phyloP scores from a whole-genome alignment of 2,888 invertebrate species.

The Limnephilus rhombicus region DNA sequence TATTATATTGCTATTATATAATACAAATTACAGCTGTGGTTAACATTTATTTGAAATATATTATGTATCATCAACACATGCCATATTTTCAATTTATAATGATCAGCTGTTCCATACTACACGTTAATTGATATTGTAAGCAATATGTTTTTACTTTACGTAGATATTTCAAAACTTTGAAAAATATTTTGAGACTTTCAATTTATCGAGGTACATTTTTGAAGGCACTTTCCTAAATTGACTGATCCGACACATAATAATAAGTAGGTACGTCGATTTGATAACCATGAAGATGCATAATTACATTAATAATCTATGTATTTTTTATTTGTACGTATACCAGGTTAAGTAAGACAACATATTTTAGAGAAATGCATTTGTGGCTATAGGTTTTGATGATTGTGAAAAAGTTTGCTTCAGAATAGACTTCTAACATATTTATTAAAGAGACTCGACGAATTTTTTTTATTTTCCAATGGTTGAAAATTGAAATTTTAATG shows the following conservation, averaged over 20 bases:
- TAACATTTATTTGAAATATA: not conserved
- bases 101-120: not conserved
- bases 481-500: not conserved
- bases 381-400: not conserved
- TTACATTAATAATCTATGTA: not conserved
- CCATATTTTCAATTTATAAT: not conserved
- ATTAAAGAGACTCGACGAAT: not conserved
- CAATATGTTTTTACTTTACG: too few relatives aligned
- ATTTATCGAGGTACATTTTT: too few relatives aligned
- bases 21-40: not conserved
- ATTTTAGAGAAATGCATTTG: not conserved
- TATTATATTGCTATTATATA: not conserved
- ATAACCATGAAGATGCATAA: not conserved
- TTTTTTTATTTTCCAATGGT: not conserved
- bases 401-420: not conserved
- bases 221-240: too few relatives aligned
- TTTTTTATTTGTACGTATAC: constrained; percentile 26
- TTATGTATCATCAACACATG: not conserved
- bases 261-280: not conserved
- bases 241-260: not conserved
- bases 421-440: not conserved
- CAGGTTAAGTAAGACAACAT: constrained; percentile 9
- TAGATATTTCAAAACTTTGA: too few relatives aligned
- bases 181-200: too few relatives aligned
- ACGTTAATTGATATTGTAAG: not conserved